phyloP scores from a whole-genome alignment of 2,888 invertebrate genomes.

The Smittia sp. region DNA sequence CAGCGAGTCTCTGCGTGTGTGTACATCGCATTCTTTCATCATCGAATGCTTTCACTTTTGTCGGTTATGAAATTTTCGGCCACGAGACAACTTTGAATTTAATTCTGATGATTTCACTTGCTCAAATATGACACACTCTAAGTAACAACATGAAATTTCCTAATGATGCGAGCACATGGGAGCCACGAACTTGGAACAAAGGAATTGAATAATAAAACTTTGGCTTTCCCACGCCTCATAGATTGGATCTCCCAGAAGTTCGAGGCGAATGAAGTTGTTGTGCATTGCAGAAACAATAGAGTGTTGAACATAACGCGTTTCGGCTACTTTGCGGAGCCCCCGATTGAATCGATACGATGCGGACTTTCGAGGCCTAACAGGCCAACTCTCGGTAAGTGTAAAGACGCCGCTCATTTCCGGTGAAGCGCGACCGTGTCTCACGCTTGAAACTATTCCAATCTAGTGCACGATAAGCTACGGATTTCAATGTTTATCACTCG shows the following conservation, averaged over 20 bases:
- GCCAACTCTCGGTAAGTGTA: no score
- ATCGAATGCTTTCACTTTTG: constrained; percentile 36
- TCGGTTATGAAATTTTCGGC: constrained; percentile 22
- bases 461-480: neutral
- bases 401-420: no score
- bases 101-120: neutral
- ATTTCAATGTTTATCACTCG: neutral
- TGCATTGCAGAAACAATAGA: no score
- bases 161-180: neutral
- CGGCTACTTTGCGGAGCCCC: no score
- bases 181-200: neutral
- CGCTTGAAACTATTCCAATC: neutral
- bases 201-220: neutral
- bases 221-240: no score
- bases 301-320: no score
- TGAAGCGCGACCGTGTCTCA: neutral
- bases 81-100: neutral
- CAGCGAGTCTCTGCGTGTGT: neutral
- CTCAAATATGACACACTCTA: neutral
- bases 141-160: neutral
- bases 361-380: no score
- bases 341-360: no score
- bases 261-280: no score
- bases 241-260: no score
- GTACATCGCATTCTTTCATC: neutral